phyloP scores from a whole-genome alignment of 2,888 invertebrate genomes.

The Conchocele bisecta region DNA sequence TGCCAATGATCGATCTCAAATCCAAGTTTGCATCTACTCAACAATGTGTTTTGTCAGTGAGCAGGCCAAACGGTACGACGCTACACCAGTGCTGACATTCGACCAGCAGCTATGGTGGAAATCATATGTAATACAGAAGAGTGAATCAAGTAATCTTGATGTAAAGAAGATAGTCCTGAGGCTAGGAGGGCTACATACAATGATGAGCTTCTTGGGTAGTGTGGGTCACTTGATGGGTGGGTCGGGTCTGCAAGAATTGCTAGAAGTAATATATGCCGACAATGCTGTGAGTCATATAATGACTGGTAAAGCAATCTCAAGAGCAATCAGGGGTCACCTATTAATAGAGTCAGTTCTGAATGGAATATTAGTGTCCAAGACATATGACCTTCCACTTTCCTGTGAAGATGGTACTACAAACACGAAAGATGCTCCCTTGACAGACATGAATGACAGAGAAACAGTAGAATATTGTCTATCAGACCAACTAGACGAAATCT shows the following conservation, averaged over 20 bases:
- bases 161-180: slow-evolving; percentile 3
- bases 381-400: too few relatives aligned
- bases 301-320: slow-evolving; percentile 16
- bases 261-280: slow-evolving; percentile 4
- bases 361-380: not conserved
- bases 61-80: slow-evolving; percentile 23
- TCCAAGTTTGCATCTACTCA: slow-evolving; percentile 44
- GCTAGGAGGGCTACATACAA: slow-evolving; percentile 10
- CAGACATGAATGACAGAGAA: too few relatives aligned
- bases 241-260: slow-evolving; percentile 8
- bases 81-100: slow-evolving; percentile 46
- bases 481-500: too few relatives aligned
- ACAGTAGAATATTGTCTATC: too few relatives aligned
- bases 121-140: slow-evolving; percentile 10
- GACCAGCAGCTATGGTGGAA: slow-evolving; percentile 58
- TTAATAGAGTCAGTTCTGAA: not conserved
- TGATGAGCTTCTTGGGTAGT: slow-evolving; percentile 16
- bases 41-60: slow-evolving; percentile 32
- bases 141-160: slow-evolving; percentile 3
- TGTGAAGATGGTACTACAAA: too few relatives aligned
- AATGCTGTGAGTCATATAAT: not conserved
- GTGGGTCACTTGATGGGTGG: slow-evolving; percentile 14
- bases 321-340: slow-evolving; percentile 13
- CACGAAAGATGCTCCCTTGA: too few relatives aligned
- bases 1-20: slow-evolving; percentile 56